These are phyloP conservation scores for Leucoma salicis DNA, from an alignment of 2,888 invertebrate genomes.

Conservation along the genomic window DNA sequence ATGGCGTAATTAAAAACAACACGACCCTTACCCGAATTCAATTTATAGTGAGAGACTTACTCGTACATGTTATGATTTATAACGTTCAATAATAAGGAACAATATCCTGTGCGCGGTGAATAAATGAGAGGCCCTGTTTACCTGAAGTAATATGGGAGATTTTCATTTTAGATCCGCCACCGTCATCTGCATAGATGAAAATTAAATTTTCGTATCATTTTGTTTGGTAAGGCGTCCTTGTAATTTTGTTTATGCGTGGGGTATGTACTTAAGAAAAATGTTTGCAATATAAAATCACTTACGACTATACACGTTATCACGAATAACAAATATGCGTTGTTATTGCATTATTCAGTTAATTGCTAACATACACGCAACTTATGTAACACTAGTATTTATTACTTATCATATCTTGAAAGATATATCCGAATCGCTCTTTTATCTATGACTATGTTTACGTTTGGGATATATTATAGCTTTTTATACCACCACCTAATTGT, in stretches of 20 bases:
- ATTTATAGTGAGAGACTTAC: slow-evolving; percentile 32
- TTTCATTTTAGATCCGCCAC: slow-evolving; percentile 62
- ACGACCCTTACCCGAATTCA: slow-evolving; percentile 31
- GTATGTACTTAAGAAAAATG: slow-evolving; percentile 8
- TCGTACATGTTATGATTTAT: slow-evolving; percentile 61
- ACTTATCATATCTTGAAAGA: no score
- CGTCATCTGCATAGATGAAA: slow-evolving; percentile 55
- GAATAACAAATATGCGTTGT: no score
- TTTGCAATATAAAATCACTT: slow-evolving; percentile 7
- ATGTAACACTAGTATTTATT: no score
- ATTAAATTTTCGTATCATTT: slow-evolving; percentile 59
- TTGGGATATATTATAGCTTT: no score
- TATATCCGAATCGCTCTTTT: no score
- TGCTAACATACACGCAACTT: no score
- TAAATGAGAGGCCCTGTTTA: slow-evolving; percentile 58
- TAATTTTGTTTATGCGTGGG: slow-evolving; percentile 25
- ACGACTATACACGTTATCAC: not conserved
- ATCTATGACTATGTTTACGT: no score
- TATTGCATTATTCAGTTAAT: not conserved
- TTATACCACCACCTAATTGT: no score
- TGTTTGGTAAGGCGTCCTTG: slow-evolving; percentile 26
- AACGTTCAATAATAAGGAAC: slow-evolving; percentile 58
- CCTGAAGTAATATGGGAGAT: slow-evolving; percentile 63
- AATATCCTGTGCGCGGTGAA: slow-evolving; percentile 53
- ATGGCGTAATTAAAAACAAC: slow-evolving; percentile 31